Evolutionary conservation across 2,797 vertebrate genomes (phyloP).

Genomic region (Podargus strigoides): DNA sequence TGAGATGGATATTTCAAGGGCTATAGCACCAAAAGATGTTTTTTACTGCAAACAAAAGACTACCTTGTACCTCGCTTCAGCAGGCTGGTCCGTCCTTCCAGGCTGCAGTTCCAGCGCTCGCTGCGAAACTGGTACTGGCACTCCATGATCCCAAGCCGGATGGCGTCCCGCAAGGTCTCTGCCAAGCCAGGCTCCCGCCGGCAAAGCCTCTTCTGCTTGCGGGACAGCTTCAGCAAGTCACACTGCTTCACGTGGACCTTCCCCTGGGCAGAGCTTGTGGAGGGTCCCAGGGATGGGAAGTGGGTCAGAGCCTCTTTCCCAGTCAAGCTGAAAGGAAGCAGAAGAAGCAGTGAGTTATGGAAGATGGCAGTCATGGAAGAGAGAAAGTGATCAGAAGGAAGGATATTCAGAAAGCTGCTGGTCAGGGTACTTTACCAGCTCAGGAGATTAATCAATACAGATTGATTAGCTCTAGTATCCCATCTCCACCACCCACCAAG

Average conservation of each 20-base stretch:
- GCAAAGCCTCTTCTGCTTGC: constrained; percentile 90
- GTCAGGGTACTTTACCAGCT: background rate
- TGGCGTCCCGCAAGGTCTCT: constrained; percentile 89
- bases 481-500: background rate
- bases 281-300: constrained; percentile 75
- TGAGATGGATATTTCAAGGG: background rate
- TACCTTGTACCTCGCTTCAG: constrained; percentile 88
- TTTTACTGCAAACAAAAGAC: background rate
- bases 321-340: constrained; percentile 78
- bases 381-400: background rate
- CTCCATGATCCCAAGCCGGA: constrained; percentile 89
- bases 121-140: constrained; percentile 93
- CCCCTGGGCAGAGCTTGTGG: constrained; percentile 46
- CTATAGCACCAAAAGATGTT: background rate
- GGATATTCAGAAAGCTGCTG: background rate
- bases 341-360: background rate
- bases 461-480: background rate
- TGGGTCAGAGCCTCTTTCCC: constrained; percentile 89
- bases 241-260: constrained; percentile 93
- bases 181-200: constrained; percentile 92
- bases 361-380: background rate
- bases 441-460: background rate
- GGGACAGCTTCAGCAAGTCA: constrained; percentile 89
- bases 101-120: constrained; percentile 98
- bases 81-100: constrained; percentile 90